Base-by-base conservation (phyloP, 2,113 vertebrate genomes). In the Aleadryas rufinucha region DNA sequence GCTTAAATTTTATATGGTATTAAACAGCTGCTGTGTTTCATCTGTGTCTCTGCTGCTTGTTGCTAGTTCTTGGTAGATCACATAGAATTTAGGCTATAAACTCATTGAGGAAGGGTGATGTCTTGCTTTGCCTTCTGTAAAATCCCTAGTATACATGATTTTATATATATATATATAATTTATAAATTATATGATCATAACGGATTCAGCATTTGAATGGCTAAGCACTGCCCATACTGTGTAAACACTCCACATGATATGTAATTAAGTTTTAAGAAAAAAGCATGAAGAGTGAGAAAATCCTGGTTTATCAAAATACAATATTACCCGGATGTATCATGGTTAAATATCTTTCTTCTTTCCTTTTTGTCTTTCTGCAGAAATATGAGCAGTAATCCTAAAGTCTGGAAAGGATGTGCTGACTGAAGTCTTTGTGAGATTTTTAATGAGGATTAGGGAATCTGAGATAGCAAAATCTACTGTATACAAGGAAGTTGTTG, bases 381-480 rank as follows among this genome's bases (percentile, higher is more conserved):
- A 95, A 89, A 50, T 68, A 49, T 41, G 57, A 86, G 68, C 56
- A 66, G 52, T 84, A 91, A 53, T 92, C 52, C 47, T 60, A 59
- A 66, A 92, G 22, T 42, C 47, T 68, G 49, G n/a, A 60, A 95
- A 84, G 39, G 52, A 44, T 71, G n/a, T 64, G 52, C 66, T 94
- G 66, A 82, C 80, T 91, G 61, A 95, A 72, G 57, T 53, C 61
- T 89, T 89, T 2, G 0, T 94, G 79, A 87, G 50, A 28, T 84
- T 96, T 91, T 90, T 87, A 84, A 87, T 87, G 84, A 96, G 87
- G 65, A 78, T 94, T 94, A 79, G 35, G 81, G 41, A 84, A 87
- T 87, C n/a, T 68, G 60, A 95, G 87, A 71, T 89, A 78, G 81
- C 27, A 64, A 87, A 94, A 89, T 75, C 56, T 61, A 49, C 82